phyloP scores from a whole-genome alignment of 2,113 vertebrate genomes.

The Cottus gobio region DNA sequence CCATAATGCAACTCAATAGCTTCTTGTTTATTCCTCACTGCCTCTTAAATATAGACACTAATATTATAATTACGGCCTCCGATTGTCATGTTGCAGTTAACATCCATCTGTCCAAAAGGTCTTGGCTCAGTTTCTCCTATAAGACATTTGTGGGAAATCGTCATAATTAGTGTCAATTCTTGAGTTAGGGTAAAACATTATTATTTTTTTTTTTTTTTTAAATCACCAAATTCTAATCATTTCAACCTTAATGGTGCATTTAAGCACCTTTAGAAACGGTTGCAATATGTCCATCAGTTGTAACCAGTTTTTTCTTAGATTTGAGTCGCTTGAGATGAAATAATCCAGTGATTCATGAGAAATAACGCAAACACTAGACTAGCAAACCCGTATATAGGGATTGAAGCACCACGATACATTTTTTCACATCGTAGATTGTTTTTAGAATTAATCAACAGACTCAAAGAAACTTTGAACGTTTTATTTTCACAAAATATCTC shows the following conservation, averaged over 20 bases:
- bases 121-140: neutral
- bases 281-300: neutral
- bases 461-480: conserved; percentile 23
- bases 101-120: neutral
- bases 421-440: neutral
- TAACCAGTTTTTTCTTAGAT: neutral
- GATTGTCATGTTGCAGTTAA: neutral
- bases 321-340: neutral
- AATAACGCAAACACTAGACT: neutral
- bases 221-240: neutral
- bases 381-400: neutral
- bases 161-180: neutral
- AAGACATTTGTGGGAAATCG: too few species aligned
- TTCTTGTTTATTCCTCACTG: too few species aligned
- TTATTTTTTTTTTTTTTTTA: too few species aligned
- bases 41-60: too few species aligned
- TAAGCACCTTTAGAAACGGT: neutral
- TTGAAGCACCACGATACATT: neutral
- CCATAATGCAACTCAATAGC: too few species aligned
- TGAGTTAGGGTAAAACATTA: neutral
- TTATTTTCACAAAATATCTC: conserved; percentile 71
- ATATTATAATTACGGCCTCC: too few species aligned
- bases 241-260: neutral
- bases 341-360: neutral
- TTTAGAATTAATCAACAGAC: neutral